Percentiles rank a stretch among this genome's conserved stretches.
Evolutionary conservation across 2,888 invertebrate genomes (phyloP).

Genomic region (Xiphydria camelus): DNA sequence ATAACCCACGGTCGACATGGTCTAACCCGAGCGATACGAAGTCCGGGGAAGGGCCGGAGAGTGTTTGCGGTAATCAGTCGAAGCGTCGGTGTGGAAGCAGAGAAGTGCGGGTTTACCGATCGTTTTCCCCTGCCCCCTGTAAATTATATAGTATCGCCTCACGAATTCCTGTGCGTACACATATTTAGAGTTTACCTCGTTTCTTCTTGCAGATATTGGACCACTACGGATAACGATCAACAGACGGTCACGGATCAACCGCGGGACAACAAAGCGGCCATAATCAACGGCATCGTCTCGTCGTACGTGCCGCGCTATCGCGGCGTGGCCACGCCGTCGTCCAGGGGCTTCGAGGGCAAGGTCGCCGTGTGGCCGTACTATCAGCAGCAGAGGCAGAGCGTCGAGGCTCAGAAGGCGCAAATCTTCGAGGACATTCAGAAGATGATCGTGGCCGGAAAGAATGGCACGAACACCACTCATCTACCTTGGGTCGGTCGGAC

Average conservation of each 20-base stretch:
- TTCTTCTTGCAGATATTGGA: slow-evolving; percentile 49
- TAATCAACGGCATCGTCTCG: slow-evolving; percentile 48
- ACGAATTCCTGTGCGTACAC: too few relatives aligned
- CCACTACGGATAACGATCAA: slow-evolving; percentile 33
- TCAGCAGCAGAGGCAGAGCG: slow-evolving; percentile 22
- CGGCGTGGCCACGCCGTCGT: slow-evolving; percentile 24
- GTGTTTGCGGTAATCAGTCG: too few relatives aligned
- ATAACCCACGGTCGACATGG: too few relatives aligned
- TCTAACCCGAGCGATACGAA: too few relatives aligned
- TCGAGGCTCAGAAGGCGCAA: slow-evolving; percentile 35
- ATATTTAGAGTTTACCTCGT: too few relatives aligned
- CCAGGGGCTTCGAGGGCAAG: slow-evolving; percentile 21
- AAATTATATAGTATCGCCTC: too few relatives aligned
- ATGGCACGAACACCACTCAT: slow-evolving; percentile 30
- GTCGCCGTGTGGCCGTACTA: slow-evolving; percentile 41
- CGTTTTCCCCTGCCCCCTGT: too few relatives aligned
- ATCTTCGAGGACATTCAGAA: slow-evolving; percentile 46
- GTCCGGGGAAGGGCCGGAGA: too few relatives aligned
- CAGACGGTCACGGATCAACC: slow-evolving; percentile 33
- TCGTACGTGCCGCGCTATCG: slow-evolving; percentile 44
- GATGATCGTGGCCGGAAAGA: slow-evolving; percentile 42
- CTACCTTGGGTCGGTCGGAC: slow-evolving; percentile 5
- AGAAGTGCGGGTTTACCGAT: too few relatives aligned
- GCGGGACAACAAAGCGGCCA: slow-evolving; percentile 42
- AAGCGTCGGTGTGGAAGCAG: too few relatives aligned